phyloP scores from a whole-genome alignment of 2,888 invertebrate species.

The Noctua fimbriata region DNA sequence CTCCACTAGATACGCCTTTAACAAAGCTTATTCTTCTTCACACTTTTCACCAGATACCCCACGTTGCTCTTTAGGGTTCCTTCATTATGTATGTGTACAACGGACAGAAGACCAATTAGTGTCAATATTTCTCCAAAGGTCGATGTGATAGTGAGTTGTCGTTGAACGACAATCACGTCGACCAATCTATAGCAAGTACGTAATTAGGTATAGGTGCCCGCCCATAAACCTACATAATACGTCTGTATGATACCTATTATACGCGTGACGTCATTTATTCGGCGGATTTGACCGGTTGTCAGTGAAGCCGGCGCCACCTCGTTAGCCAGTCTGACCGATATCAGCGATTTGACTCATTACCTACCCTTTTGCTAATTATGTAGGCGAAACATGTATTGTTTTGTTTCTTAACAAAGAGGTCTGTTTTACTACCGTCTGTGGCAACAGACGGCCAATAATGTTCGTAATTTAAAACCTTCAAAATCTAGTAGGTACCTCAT shows the following conservation, averaged over 20 bases:
- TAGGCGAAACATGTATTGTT: constrained; percentile 7
- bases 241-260: background rate
- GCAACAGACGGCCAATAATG: background rate
- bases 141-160: too few relatives aligned
- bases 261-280: constrained; percentile 39
- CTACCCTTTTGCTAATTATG: constrained; percentile 14
- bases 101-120: background rate
- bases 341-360: constrained; percentile 7
- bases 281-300: constrained; percentile 19
- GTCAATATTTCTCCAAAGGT: background rate
- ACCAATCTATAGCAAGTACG: background rate
- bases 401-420: background rate
- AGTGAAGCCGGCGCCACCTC: constrained; percentile 14
- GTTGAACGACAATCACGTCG: too few relatives aligned
- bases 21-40: too few relatives aligned
- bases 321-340: constrained; percentile 28
- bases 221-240: background rate
- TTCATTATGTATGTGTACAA: background rate
- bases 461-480: too few relatives aligned
- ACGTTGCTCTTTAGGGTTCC: too few relatives aligned
- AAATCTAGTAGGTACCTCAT: background rate
- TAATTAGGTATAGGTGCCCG: constrained; percentile 3
- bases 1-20: too few relatives aligned
- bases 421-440: background rate
- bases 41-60: too few relatives aligned